Conservation (phyloP, 2,113 vertebrate genomes). For the Grallaria varia region DNA sequence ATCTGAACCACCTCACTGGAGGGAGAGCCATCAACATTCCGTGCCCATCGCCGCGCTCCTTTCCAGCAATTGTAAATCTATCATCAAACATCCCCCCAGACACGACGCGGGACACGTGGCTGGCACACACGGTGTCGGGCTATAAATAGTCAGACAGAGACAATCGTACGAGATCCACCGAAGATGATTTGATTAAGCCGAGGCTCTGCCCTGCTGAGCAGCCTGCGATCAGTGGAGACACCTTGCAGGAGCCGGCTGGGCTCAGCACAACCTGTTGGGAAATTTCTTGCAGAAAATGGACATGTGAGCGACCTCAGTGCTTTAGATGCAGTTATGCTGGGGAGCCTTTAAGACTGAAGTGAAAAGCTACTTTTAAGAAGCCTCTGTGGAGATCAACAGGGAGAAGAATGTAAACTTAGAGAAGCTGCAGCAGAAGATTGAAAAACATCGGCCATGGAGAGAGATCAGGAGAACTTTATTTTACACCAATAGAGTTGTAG, state of each 20-base stretch:
- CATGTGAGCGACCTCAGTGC: too few relatives aligned
- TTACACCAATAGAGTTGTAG: too few relatives aligned
- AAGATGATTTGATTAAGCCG: conserved; percentile 22
- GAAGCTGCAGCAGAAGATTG: too few relatives aligned
- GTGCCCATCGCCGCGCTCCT: neutral
- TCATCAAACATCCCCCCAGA: neutral
- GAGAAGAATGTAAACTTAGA: too few relatives aligned
- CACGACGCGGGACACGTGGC: neutral
- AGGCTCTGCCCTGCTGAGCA: neutral
- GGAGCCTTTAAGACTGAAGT: too few relatives aligned
- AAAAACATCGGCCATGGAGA: too few relatives aligned
- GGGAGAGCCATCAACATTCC: neutral
- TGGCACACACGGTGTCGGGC: neutral
- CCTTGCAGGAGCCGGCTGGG: neutral
- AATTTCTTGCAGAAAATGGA: too few relatives aligned
- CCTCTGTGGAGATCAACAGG: too few relatives aligned
- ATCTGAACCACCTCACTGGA: neutral
- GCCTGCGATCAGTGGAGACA: neutral
- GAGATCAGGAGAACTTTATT: too few relatives aligned
- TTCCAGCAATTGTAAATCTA: conserved; percentile 25
- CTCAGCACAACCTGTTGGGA: too few relatives aligned
- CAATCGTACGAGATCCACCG: neutral
- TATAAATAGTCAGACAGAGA: conserved; percentile 10
- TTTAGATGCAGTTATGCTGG: too few relatives aligned
- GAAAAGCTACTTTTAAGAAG: too few relatives aligned